Evolutionary conservation across 2,113 vertebrate genomes (phyloP).

Genomic region (Dermatemys mawii): DNA sequence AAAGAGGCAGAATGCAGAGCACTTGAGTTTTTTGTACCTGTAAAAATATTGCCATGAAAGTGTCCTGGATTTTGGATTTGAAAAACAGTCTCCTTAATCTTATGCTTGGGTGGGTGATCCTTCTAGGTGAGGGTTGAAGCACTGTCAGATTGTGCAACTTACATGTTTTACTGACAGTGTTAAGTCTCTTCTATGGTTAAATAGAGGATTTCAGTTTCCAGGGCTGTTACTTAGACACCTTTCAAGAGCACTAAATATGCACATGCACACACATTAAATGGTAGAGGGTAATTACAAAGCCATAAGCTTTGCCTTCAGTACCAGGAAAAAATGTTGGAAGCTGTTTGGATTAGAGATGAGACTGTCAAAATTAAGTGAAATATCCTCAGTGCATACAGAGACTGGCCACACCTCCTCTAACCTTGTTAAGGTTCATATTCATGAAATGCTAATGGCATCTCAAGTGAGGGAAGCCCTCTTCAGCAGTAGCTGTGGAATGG

Average conservation of each 20-base stretch:
- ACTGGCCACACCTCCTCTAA: neutral
- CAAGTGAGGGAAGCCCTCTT: neutral
- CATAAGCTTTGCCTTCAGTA: neutral
- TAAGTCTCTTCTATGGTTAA: slow-evolving; percentile 7
- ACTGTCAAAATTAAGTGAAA: slow-evolving; percentile 19
- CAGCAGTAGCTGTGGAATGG: neutral
- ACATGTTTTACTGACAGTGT: neutral
- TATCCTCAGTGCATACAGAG: slow-evolving; percentile 35
- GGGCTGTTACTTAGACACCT: neutral
- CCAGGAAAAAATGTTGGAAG: neutral
- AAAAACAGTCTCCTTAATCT: neutral
- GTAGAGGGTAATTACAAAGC: slow-evolving; percentile 45
- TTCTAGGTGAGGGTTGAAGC: neutral
- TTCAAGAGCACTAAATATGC: slow-evolving; percentile 16
- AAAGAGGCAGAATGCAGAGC: neutral
- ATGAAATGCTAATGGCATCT: neutral
- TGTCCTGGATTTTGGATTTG: neutral
- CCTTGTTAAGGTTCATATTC: slow-evolving; percentile 10
- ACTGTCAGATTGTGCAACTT: neutral
- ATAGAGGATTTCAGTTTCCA: slow-evolving; percentile 15
- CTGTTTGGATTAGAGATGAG: neutral
- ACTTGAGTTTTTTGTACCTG: neutral
- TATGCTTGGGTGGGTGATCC: neutral
- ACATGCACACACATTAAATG: slow-evolving; percentile 21
- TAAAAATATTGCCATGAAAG: neutral